phyloP scores from a whole-genome alignment of 2,113 vertebrate genomes.

The Oriolus oriolus region DNA sequence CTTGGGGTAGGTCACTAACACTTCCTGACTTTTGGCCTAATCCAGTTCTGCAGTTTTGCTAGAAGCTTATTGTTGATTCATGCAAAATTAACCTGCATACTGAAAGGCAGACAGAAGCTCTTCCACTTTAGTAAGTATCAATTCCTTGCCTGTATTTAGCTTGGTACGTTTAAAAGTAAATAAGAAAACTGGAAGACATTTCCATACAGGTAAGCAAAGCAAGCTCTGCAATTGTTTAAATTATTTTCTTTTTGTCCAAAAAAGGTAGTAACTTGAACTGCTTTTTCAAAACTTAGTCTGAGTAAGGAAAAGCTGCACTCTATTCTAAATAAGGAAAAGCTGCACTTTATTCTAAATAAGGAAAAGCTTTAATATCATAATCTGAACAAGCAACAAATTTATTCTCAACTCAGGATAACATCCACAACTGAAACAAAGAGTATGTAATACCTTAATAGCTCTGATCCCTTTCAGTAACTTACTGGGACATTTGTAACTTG shows the following conservation, averaged over 20 bases:
- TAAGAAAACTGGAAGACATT: not conserved
- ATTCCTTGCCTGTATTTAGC: not conserved
- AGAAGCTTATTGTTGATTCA: not conserved
- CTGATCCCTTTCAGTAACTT: not conserved
- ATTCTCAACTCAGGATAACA: not conserved
- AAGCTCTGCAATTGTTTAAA: not conserved
- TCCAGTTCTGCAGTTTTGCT: not conserved
- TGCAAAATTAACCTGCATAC: not conserved
- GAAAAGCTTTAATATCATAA: not conserved
- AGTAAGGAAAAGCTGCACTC: not conserved
- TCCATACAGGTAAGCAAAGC: not conserved
- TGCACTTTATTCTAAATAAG: not conserved
- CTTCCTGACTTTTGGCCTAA: not conserved
- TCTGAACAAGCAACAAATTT: not conserved
- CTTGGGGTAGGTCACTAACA: not conserved
- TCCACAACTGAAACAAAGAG: not conserved
- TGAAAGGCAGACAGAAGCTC: not conserved
- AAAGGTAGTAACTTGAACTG: not conserved
- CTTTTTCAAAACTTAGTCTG: not conserved
- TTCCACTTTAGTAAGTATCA: not conserved
- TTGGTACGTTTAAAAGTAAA: not conserved
- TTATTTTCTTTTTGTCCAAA: not conserved
- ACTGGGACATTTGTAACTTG: not conserved
- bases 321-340: not conserved
- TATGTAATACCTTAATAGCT: not conserved